Evolutionary conservation across 2,797 vertebrate genomes (phyloP), one percentile per base, ranked within the genome.

Genomic region (Rhinoraja longicauda): DNA sequence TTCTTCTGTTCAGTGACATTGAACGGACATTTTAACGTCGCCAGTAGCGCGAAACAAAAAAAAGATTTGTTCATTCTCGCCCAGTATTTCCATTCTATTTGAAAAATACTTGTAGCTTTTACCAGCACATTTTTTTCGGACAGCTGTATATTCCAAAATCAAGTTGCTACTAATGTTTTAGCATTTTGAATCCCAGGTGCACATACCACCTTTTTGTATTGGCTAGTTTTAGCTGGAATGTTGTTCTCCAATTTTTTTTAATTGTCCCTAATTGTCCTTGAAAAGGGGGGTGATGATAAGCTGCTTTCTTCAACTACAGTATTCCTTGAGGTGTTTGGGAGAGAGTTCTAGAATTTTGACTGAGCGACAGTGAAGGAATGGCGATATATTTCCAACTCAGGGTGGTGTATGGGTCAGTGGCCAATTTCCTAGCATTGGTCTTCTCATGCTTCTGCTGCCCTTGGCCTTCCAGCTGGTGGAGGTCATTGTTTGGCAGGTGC

Each of bases 41-140:
- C 67, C 15, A 26, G 62, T 67, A 62, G 32, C 21, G 39, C 15
- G 45, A 53, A 53, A 53, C 26, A 45, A 67, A 91, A 24, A 53
- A 93, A 29, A 93, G 72, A 76, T 94, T 92, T 81, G 76, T 10
- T 82, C 84, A 81, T 32, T n/a, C 39, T 93, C 93, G 75, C 17
- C 32, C 9, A 93, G 78, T 88, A 64, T 93, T 93, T 93, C 84
- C 79, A 93, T 29, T 19, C 21, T 21, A 70, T 4, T 1, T 79
- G 19, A 79, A 82, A 73, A 93, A 93, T 53, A 76, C 19, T 86
- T 93, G 36, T 29, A 91, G 3, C 32, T 94, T 45, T 94, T 93
- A 75, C 57, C 93, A 53, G 26, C 76, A 3, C 29, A 0, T 6
- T 6, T 92, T 45, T 76, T 0, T 78, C 17, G 92, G 93, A 94